A percentile compares a stretch with the other conserved stretches of the same genome.
These are phyloP conservation scores for Trilocha varians DNA, from an alignment of 2,888 invertebrate genomes.

Conservation along the genomic window DNA sequence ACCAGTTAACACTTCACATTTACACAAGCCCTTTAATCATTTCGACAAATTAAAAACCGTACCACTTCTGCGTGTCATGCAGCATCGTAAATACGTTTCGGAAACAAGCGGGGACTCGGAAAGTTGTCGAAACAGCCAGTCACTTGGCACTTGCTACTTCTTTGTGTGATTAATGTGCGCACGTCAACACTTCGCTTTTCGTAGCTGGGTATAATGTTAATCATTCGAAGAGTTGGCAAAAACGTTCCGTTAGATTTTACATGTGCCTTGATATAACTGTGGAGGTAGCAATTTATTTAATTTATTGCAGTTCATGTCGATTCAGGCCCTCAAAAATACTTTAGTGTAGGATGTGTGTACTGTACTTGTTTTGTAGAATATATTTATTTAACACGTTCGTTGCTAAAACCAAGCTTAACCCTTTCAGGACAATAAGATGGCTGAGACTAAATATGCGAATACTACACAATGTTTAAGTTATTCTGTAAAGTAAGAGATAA, in stretches of 20 bases:
- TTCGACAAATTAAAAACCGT: background rate
- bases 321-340: no score
- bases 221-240: background rate
- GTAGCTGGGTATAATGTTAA: background rate
- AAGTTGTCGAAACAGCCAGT: conserved; percentile 3
- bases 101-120: background rate
- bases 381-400: no score
- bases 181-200: background rate
- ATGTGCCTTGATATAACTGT: background rate
- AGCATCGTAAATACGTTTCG: background rate
- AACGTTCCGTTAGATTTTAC: background rate
- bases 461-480: no score
- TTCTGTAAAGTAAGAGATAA: no score
- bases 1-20: no score
- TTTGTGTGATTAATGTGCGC: conserved; percentile 1
- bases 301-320: no score
- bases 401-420: no score
- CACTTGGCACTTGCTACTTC: conserved; percentile 1
- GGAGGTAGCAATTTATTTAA: background rate
- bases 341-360: no score
- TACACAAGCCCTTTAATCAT: background rate
- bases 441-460: no score
- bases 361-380: no score
- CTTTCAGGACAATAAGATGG: no score
- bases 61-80: background rate